Percentiles rank a stretch among this genome's conserved stretches.
Conservation (phyloP, 1,140 invertebrate species). For the Aphidius gifuensis region DNA sequence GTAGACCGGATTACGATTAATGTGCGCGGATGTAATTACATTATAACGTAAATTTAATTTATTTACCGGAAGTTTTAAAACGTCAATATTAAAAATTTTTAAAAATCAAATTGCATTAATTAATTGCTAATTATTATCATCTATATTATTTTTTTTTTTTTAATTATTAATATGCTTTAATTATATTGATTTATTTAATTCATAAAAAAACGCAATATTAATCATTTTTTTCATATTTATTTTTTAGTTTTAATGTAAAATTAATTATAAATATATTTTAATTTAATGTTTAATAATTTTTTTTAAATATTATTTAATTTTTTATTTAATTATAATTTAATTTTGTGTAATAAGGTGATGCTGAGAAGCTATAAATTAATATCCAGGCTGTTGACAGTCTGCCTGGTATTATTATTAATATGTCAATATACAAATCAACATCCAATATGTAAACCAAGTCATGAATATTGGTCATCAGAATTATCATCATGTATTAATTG, state of each 20-base stretch:
- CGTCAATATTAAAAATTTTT: not conserved
- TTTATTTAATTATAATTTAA: not conserved
- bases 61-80: conserved; percentile 9
- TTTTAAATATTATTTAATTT: no score
- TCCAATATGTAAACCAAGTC: conserved; percentile 53
- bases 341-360: conserved; percentile 23
- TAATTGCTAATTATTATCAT: not conserved
- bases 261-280: no score
- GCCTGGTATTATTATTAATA: conserved; percentile 24
- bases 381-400: conserved; percentile 20
- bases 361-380: conserved; percentile 16
- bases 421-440: conserved; percentile 19
- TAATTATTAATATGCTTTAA: conserved; percentile 8
- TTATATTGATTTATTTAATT: not conserved
- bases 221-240: no score
- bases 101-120: not conserved
- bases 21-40: conserved; percentile 16
- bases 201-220: no score
- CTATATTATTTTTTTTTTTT: not conserved
- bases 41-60: conserved; percentile 3
- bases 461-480: conserved; percentile 60
- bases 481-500: conserved; percentile 60
- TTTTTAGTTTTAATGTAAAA: no score
- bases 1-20: conserved; percentile 10
- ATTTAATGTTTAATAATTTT: not conserved